These are phyloP conservation scores for Cartodere bifasciata DNA, from an alignment of 2,888 invertebrate genomes.

Conservation along the genomic window DNA sequence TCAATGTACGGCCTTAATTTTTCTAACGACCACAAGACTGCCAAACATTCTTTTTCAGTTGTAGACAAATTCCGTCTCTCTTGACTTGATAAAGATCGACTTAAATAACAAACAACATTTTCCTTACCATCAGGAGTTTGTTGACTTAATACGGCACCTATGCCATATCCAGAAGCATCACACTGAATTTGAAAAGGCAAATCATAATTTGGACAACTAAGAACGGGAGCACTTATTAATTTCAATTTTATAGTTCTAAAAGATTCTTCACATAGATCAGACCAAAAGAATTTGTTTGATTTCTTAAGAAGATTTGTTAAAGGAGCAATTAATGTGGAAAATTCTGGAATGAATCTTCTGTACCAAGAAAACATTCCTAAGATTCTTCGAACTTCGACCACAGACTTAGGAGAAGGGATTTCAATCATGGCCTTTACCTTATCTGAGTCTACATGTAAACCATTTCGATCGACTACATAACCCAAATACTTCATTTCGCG, in stretches of 20 bases:
- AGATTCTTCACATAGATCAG: conserved; percentile 6
- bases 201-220: conserved; percentile 13
- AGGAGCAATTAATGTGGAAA: conserved; percentile 7
- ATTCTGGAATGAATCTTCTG: conserved; percentile 13
- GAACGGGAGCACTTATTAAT: conserved; percentile 11
- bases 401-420: conserved; percentile 11
- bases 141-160: conserved; percentile 12
- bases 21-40: conserved; percentile 8
- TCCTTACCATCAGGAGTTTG: conserved; percentile 2
- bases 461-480: conserved; percentile 11
- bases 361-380: conserved; percentile 7
- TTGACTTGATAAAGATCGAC: conserved; percentile 8
- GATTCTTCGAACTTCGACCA: conserved; percentile 4
- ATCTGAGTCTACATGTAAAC: conserved; percentile 11
- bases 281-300: conserved; percentile 6
- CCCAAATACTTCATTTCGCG: conserved; percentile 10
- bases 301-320: conserved; percentile 4
- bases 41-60: conserved; percentile 9
- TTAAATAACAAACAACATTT: conserved; percentile 9
- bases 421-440: conserved; percentile 15
- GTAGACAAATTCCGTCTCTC: conserved; percentile 11
- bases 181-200: conserved; percentile 12
- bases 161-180: conserved; percentile 11
- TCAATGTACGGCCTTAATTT: conserved; percentile 12
- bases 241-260: conserved; percentile 9